Evolutionary conservation across 2,888 invertebrate species (phyloP).

Genomic region (Philereme transversata): DNA sequence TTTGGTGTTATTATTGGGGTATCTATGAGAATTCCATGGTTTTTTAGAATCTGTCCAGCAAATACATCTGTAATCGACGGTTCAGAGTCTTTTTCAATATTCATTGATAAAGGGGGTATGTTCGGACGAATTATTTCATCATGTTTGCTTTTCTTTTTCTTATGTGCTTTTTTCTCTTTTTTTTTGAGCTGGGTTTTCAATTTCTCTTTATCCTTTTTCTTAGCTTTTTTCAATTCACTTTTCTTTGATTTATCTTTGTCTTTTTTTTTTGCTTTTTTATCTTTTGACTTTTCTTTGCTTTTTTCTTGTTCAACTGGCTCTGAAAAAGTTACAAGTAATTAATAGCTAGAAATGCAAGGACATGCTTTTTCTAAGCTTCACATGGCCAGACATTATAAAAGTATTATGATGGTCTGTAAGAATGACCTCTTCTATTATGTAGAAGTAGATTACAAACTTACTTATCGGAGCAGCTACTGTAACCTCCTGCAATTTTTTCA

Average conservation of each 20-base stretch:
- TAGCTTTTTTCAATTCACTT: constrained; percentile 67
- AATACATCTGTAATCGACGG: constrained; percentile 86
- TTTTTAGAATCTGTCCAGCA: constrained; percentile 85
- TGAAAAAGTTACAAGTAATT: constrained; percentile 36
- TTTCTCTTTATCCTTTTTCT: constrained; percentile 70
- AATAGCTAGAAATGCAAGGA: constrained; percentile 7
- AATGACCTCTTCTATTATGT: no score
- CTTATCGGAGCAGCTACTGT: constrained; percentile 85
- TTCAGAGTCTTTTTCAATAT: constrained; percentile 76
- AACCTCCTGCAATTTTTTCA: constrained; percentile 93
- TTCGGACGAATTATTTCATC: constrained; percentile 74
- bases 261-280: constrained; percentile 71
- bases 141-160: constrained; percentile 73
- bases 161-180: constrained; percentile 73
- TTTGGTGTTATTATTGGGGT: constrained; percentile 53
- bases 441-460: no score
- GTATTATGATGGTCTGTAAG: no score
- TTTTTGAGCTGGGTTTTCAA: constrained; percentile 62
- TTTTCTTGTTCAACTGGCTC: constrained; percentile 57
- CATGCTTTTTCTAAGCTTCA: no score
- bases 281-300: constrained; percentile 60
- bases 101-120: constrained; percentile 76
- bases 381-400: no score
- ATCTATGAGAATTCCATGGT: constrained; percentile 71
- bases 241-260: constrained; percentile 70